A percentile compares a stretch with the other conserved stretches of the same genome.
Evolutionary conservation across 2,113 vertebrate species (phyloP).

Genomic region (Scomber scombrus): DNA sequence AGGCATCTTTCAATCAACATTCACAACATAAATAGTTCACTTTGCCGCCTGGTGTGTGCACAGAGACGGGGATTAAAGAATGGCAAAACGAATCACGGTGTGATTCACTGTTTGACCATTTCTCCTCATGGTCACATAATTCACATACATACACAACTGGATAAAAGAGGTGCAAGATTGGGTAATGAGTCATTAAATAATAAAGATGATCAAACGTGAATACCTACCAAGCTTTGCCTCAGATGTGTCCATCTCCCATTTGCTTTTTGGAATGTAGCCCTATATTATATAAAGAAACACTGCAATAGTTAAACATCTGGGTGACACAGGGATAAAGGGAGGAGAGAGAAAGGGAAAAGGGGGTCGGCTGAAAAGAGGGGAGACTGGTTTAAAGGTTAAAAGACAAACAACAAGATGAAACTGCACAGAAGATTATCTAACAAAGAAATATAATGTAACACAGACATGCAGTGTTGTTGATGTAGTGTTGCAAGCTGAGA

Average conservation of each 20-base stretch:
- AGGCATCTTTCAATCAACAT: neutral
- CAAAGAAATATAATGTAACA: conserved; percentile 30
- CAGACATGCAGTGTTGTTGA: conserved; percentile 56
- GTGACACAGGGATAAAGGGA: conserved; percentile 45
- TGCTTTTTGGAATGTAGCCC: conserved; percentile 99
- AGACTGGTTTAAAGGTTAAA: conserved; percentile 63
- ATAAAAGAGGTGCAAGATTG: neutral
- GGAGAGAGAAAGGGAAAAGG: conserved; percentile 51
- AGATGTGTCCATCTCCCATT: conserved; percentile 99
- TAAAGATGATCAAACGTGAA: conserved; percentile 55
- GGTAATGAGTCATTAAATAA: conserved; percentile 1
- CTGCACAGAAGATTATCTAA: conserved; percentile 24
- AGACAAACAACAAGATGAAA: conserved; percentile 55
- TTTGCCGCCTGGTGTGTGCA: neutral
- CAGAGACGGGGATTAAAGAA: neutral
- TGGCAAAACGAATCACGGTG: neutral
- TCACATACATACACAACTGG: neutral
- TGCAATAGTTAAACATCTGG: conserved; percentile 90
- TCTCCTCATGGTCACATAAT: neutral
- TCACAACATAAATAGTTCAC: neutral
- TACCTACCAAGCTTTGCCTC: conserved; percentile 99
- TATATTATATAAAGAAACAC: conserved; percentile 98
- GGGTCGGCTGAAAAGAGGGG: conserved; percentile 68
- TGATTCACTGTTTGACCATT: neutral
- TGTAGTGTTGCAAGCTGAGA: conserved; percentile 4